Conservation (phyloP, 2,888 invertebrate species). For the Heliconius sara region DNA sequence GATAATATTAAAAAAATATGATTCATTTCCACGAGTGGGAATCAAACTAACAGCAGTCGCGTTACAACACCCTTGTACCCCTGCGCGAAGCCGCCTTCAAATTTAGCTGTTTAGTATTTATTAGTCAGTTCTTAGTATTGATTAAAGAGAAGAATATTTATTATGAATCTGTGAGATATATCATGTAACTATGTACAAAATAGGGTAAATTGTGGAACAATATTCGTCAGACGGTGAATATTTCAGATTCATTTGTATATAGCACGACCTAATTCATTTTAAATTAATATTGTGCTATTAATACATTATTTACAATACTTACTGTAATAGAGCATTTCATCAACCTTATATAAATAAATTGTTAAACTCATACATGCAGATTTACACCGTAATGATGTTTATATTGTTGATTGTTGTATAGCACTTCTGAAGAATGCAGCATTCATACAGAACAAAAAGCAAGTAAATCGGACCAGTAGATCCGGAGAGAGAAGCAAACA, state of each 20-base stretch:
- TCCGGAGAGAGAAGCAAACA: no score
- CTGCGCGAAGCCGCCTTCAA: no score
- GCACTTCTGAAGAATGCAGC: no score
- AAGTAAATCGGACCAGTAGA: no score
- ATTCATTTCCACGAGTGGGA: no score
- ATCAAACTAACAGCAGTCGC: no score
- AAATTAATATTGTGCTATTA: background rate
- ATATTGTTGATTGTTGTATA: no score
- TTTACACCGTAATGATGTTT: no score
- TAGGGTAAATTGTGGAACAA: background rate
- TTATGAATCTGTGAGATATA: background rate
- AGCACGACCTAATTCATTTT: background rate
- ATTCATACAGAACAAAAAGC: no score
- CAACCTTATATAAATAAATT: background rate
- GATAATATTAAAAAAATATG: no score
- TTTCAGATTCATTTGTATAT: background rate
- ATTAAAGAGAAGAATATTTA: background rate
- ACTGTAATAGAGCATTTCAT: background rate
- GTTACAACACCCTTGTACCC: no score
- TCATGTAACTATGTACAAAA: background rate
- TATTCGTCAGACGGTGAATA: background rate
- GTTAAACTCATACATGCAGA: background rate
- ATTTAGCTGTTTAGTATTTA: background rate
- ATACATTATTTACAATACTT: background rate
- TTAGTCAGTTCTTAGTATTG: background rate